phyloP scores from a whole-genome alignment of 2,113 vertebrate species.

The Neogale vison region DNA sequence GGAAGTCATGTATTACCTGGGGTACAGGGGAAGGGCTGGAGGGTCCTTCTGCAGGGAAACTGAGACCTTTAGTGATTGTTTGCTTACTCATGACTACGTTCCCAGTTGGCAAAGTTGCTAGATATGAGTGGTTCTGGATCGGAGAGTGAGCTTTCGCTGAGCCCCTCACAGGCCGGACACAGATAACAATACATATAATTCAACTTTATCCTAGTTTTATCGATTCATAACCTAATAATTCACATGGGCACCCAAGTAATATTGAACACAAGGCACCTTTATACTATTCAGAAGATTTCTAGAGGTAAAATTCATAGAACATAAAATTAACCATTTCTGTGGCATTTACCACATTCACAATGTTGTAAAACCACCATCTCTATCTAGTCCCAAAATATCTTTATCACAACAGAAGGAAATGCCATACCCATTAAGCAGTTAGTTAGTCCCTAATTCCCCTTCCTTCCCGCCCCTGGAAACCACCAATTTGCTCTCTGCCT shows the following conservation, averaged over 20 bases:
- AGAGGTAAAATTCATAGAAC: neutral
- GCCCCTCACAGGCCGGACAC: neutral
- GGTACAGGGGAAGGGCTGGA: neutral
- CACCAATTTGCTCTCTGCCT: neutral
- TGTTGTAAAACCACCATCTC: neutral
- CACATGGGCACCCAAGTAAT: neutral
- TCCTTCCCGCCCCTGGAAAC: neutral
- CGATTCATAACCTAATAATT: neutral
- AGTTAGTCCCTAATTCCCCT: neutral
- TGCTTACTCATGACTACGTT: neutral
- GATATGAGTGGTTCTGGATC: neutral
- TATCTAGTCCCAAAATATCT: neutral
- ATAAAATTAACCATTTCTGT: slow-evolving; percentile 7
- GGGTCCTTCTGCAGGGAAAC: neutral
- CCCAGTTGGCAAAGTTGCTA: neutral
- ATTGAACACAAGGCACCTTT: neutral
- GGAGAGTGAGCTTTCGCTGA: neutral
- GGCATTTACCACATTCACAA: neutral
- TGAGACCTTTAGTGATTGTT: neutral
- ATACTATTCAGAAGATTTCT: neutral
- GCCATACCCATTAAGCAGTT: neutral
- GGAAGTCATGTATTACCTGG: neutral
- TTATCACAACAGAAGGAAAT: neutral
- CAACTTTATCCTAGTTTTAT: neutral
- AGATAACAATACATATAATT: neutral